Conservation (phyloP, 2,113 vertebrate genomes). For the Siniperca chuatsi region DNA sequence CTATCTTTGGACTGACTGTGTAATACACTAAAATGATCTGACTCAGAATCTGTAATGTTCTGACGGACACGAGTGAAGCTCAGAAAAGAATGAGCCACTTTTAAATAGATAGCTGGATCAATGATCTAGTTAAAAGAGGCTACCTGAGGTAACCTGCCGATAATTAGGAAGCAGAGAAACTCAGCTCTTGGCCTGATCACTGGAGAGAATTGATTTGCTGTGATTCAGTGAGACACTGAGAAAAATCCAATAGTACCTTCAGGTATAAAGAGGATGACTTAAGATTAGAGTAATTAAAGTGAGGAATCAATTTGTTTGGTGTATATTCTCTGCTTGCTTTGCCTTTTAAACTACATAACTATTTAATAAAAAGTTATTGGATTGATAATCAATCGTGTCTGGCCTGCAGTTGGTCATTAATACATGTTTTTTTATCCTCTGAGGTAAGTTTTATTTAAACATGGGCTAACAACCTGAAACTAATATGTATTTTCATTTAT, state of each 20-base stretch:
- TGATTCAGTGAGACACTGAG: not conserved
- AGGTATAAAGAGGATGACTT: not conserved
- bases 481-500: not conserved
- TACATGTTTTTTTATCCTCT: not conserved
- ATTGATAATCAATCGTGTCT: not conserved
- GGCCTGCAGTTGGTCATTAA: not conserved
- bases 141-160: not conserved
- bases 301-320: not conserved
- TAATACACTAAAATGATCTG: not conserved
- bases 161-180: not conserved
- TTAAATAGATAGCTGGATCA: not conserved
- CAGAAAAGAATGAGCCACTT: not conserved
- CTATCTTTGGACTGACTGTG: no score
- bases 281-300: not conserved
- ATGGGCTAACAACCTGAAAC: not conserved
- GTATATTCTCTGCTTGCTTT: not conserved
- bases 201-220: not conserved
- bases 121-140: slow-evolving; percentile 3
- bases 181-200: not conserved
- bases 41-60: not conserved
- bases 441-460: not conserved
- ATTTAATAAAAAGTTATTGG: not conserved
- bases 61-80: not conserved
- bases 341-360: not conserved
- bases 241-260: not conserved